phyloP scores from a whole-genome alignment of 2,113 vertebrate genomes.

The Onychostruthus taczanowskii region DNA sequence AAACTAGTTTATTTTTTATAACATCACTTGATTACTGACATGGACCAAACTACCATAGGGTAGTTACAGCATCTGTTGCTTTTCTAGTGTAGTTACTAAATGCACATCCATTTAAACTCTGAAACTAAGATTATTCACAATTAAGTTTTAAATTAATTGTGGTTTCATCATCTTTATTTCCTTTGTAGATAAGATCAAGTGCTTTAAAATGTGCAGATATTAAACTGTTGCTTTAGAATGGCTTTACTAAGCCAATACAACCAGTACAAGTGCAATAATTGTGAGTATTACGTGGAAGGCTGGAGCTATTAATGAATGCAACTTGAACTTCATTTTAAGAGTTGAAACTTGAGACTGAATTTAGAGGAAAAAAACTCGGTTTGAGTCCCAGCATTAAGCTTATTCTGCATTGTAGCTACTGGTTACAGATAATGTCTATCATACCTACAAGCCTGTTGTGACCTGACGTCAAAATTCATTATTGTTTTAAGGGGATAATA shows the following conservation, averaged over 20 bases:
- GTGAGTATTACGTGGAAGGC: constrained; percentile 49
- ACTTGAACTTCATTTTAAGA: constrained; percentile 11
- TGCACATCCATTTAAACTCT: constrained; percentile 20
- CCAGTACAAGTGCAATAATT: constrained; percentile 77
- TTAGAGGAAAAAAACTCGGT: neutral
- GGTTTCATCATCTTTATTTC: constrained; percentile 44
- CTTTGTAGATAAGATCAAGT: constrained; percentile 62
- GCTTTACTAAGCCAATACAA: constrained; percentile 61
- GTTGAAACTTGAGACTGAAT: neutral
- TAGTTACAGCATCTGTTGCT: constrained; percentile 49
- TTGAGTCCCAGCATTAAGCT: constrained; percentile 18
- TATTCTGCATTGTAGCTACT: constrained; percentile 36
- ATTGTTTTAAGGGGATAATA: constrained; percentile 65
- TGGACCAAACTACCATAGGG: constrained; percentile 77
- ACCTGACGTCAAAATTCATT: neutral
- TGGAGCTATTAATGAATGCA: constrained; percentile 31
- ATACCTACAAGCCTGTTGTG: constrained; percentile 41
- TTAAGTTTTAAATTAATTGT: constrained; percentile 41
- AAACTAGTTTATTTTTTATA: constrained; percentile 84
- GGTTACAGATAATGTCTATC: constrained; percentile 21
- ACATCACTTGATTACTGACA: constrained; percentile 69
- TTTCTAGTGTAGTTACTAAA: constrained; percentile 50
- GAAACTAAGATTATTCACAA: neutral
- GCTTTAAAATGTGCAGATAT: constrained; percentile 66
- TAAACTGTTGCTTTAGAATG: constrained; percentile 56